These are phyloP conservation scores for Poeciliopsis paucimaculata DNA, from an alignment of 2,797 vertebrate genomes.

Conservation along the genomic window DNA sequence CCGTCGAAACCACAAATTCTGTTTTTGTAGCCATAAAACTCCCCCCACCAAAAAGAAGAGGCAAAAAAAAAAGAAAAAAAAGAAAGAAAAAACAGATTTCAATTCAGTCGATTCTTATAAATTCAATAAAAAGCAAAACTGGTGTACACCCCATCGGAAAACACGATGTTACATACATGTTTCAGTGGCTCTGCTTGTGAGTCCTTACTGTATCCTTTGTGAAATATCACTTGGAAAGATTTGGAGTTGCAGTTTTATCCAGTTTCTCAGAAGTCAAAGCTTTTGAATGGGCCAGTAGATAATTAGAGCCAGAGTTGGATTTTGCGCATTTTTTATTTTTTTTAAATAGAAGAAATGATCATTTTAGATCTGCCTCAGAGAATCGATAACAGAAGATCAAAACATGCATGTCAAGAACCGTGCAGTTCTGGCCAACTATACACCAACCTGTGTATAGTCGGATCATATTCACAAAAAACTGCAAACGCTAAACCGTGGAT, in stretches of 20 bases:
- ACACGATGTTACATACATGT: slow-evolving; percentile 67
- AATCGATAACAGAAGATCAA: neutral
- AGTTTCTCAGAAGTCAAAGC: neutral
- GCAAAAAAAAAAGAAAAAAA: slow-evolving; percentile 49
- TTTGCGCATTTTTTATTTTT: neutral
- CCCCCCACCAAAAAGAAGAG: slow-evolving; percentile 64
- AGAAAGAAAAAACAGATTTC: slow-evolving; percentile 85
- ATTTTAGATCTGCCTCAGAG: neutral
- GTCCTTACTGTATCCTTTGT: neutral
- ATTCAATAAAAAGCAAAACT: slow-evolving; percentile 89
- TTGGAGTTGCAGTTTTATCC: neutral
- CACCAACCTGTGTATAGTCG: neutral
- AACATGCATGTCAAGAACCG: neutral
- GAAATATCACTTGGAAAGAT: neutral
- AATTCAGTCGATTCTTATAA: slow-evolving; percentile 93
- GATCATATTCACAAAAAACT: neutral
- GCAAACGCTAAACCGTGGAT: neutral
- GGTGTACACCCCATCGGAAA: slow-evolving; percentile 86
- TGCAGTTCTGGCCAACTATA: neutral
- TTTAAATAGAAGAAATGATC: neutral
- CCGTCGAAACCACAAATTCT: slow-evolving; percentile 94
- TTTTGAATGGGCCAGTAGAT: neutral
- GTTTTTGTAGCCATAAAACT: slow-evolving; percentile 96
- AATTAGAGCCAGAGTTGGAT: neutral
- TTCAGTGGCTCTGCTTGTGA: slow-evolving; percentile 31